Percentiles rank a stretch among this genome's conserved stretches.
Evolutionary conservation across 1,140 invertebrate genomes (phyloP).

Genomic region (Drosophila ananassae): DNA sequence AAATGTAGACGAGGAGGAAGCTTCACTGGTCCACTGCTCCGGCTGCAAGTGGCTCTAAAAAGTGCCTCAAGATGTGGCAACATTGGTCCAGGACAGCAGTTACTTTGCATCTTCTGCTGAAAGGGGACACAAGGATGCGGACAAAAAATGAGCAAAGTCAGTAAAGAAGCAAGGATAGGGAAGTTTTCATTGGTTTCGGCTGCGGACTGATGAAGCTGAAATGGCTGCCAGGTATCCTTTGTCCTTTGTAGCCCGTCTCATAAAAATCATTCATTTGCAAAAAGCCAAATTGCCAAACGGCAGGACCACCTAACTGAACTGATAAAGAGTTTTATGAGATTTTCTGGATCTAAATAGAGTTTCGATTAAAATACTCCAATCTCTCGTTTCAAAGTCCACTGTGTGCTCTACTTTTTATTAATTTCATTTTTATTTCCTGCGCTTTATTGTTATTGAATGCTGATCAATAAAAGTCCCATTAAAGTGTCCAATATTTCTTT

Average conservation of each 20-base stretch:
- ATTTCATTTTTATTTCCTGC: conserved; percentile 7
- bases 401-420: conserved; percentile 2
- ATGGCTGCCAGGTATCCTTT: conserved; percentile 32
- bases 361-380: not conserved
- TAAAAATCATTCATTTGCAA: conserved; percentile 47
- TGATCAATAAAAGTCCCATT: conserved; percentile 27
- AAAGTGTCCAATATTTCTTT: conserved; percentile 24
- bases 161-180: conserved; percentile 29
- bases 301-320: not conserved
- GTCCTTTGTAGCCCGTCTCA: conserved; percentile 23
- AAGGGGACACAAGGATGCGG: conserved; percentile 2
- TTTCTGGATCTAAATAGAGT: not conserved
- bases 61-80: conserved; percentile 53
- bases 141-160: conserved; percentile 15
- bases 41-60: conserved; percentile 61
- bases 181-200: conserved; percentile 50
- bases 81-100: conserved; percentile 55
- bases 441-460: conserved; percentile 16
- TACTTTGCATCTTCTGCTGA: conserved; percentile 53
- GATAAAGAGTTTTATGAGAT: conserved; percentile 14
- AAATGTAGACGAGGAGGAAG: conserved; percentile 35
- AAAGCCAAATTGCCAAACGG: conserved; percentile 15
- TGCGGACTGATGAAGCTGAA: conserved; percentile 45
- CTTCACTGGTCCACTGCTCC: conserved; percentile 18
- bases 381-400: not conserved